A percentile compares a stretch with the other conserved stretches of the same genome.
These are phyloP conservation scores for Drosophila melanica DNA, from an alignment of 1,140 invertebrate genomes.

Conservation along the genomic window DNA sequence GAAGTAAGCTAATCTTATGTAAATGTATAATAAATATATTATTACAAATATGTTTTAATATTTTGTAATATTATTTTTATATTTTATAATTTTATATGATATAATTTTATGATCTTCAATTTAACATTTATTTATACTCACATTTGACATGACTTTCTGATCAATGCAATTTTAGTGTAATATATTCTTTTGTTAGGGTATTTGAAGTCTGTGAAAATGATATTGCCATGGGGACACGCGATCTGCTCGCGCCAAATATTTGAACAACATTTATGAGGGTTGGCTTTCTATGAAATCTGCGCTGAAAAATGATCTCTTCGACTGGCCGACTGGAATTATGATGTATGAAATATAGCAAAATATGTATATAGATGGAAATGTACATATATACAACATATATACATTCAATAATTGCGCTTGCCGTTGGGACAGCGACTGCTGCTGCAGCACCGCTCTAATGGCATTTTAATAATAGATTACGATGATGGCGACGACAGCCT, in stretches of 20 bases:
- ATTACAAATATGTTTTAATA: too few species aligned
- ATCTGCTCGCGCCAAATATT: conserved; percentile 73
- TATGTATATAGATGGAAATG: neutral
- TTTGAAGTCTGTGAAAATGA: neutral
- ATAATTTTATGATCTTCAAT: too few species aligned
- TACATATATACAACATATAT: conserved; percentile 37
- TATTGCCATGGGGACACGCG: conserved; percentile 57
- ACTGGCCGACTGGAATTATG: neutral
- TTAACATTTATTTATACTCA: too few species aligned
- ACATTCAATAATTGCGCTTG: conserved; percentile 76
- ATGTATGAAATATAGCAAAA: conserved; percentile 24
- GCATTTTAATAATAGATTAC: conserved; percentile 81
- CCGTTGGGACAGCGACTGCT: conserved; percentile 50
- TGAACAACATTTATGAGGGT: conserved; percentile 56
- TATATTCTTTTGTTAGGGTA: conserved; percentile 5
- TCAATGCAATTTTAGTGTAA: too few species aligned
- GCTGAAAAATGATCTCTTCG: conserved; percentile 19
- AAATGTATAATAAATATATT: neutral
- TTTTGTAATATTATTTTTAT: too few species aligned
- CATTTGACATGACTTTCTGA: too few species aligned
- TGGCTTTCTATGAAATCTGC: conserved; percentile 43
- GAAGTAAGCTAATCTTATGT: too few species aligned
- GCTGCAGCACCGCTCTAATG: conserved; percentile 70
- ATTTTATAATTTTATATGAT: too few species aligned
- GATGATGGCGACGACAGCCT: conserved; percentile 69